Percentiles rank a stretch among this genome's conserved stretches.
Conservation (phyloP, 2,113 vertebrate species). For the Vanacampus margaritifer region DNA sequence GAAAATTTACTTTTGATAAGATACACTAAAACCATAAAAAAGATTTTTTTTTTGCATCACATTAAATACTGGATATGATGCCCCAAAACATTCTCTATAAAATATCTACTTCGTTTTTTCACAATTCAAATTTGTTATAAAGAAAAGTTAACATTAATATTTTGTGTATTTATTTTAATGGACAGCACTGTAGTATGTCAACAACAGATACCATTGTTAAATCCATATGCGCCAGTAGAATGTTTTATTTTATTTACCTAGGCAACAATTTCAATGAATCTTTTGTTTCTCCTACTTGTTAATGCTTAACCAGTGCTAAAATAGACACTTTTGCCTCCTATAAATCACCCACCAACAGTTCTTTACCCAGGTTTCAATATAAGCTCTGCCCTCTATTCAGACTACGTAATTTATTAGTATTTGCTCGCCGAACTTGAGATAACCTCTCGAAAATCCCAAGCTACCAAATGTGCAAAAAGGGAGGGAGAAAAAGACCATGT, state of each 20-base stretch:
- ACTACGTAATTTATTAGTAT: constrained; percentile 28
- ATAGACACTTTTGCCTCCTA: constrained; percentile 40
- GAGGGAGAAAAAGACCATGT: constrained; percentile 19
- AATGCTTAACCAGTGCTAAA: constrained; percentile 55
- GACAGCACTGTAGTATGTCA: constrained; percentile 30
- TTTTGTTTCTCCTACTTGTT: constrained; percentile 43
- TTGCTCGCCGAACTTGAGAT: constrained; percentile 35
- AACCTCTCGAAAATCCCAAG: constrained; percentile 39
- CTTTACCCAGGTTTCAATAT: constrained; percentile 21
- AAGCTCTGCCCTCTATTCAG: constrained; percentile 32
- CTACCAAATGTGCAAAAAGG: constrained; percentile 44
- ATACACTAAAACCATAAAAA: constrained; percentile 30
- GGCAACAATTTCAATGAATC: constrained; percentile 23
- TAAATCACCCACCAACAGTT: constrained; percentile 33
- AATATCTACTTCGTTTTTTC: background rate
- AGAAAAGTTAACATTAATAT: background rate
- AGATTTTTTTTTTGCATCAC: background rate
- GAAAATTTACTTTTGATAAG: constrained; percentile 55
- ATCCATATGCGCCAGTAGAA: constrained; percentile 13
- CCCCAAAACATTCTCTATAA: background rate
- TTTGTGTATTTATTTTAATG: background rate
- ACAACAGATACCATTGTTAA: constrained; percentile 17
- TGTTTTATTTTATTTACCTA: too few species aligned
- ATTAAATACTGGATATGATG: background rate
- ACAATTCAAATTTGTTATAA: background rate